A percentile compares a stretch with the other conserved stretches of the same genome.
phyloP scores from a whole-genome alignment of 2,888 invertebrate species.

The Thymelicus acteon region DNA sequence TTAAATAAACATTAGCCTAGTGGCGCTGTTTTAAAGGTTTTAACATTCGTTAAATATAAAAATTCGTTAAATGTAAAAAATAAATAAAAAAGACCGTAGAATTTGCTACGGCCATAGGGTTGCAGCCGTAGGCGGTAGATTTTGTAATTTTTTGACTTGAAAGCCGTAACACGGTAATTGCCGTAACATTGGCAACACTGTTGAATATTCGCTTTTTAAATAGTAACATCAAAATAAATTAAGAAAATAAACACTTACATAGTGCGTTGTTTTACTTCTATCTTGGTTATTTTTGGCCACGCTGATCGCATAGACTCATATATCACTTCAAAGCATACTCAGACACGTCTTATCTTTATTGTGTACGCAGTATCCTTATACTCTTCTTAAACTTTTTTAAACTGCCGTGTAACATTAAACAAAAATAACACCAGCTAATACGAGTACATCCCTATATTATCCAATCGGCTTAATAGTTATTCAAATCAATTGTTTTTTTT shows the following conservation, averaged over 20 bases:
- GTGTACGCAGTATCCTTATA: conserved; percentile 17
- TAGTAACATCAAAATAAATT: neutral
- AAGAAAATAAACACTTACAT: conserved; percentile 31
- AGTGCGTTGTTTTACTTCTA: conserved; percentile 52
- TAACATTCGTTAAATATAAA: no score
- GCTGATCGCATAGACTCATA: conserved; percentile 63
- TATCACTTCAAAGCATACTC: conserved; percentile 66
- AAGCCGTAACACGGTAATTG: no score
- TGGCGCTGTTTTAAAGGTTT: no score
- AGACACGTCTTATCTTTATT: conserved; percentile 71
- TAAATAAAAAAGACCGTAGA: no score
- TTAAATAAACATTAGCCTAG: no score
- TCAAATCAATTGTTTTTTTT: neutral
- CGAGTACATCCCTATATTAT: neutral
- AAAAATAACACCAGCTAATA: conserved; percentile 33
- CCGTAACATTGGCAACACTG: no score
- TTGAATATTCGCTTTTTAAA: neutral
- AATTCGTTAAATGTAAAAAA: no score
- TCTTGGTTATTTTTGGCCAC: conserved; percentile 61
- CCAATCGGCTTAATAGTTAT: neutral
- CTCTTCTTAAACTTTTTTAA: conserved; percentile 24
- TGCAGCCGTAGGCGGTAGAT: no score
- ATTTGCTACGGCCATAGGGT: no score
- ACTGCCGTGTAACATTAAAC: conserved; percentile 35
- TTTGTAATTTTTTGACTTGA: no score